Conservation (phyloP, 2,797 vertebrate species). For the Oreochromis grahami region DNA sequence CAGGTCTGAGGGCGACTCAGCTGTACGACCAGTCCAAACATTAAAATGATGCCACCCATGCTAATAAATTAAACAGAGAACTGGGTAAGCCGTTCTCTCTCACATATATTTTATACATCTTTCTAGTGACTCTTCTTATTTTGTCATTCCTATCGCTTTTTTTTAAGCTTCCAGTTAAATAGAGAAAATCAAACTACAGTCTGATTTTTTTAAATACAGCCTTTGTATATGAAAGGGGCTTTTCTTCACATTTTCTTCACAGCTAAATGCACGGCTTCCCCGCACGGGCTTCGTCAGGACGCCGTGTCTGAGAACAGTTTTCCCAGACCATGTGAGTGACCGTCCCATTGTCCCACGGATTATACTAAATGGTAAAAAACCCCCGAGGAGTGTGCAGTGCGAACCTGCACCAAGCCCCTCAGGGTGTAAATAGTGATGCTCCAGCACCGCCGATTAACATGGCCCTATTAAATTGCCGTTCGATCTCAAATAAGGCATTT, state of each 20-base stretch:
- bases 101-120: not conserved
- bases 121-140: not conserved
- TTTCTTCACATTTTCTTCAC: slow-evolving; percentile 8
- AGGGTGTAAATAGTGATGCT: too few species aligned
- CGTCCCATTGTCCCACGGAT: too few species aligned
- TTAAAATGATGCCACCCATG: not conserved
- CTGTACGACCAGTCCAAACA: not conserved
- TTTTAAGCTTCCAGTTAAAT: not conserved
- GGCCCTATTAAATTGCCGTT: too few species aligned
- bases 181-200: not conserved
- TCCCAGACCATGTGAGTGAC: too few species aligned
- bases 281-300: too few species aligned
- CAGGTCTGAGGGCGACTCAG: not conserved
- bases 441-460: too few species aligned
- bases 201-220: not conserved
- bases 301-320: too few species aligned
- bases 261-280: too few species aligned
- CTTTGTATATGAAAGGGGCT: not conserved
- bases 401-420: too few species aligned
- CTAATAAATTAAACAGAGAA: not conserved
- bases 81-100: not conserved
- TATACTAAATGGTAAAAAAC: too few species aligned
- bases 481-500: too few species aligned
- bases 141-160: not conserved
- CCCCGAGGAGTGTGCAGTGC: too few species aligned